Conservation (phyloP, 2,113 vertebrate genomes). For the Mola mola region DNA sequence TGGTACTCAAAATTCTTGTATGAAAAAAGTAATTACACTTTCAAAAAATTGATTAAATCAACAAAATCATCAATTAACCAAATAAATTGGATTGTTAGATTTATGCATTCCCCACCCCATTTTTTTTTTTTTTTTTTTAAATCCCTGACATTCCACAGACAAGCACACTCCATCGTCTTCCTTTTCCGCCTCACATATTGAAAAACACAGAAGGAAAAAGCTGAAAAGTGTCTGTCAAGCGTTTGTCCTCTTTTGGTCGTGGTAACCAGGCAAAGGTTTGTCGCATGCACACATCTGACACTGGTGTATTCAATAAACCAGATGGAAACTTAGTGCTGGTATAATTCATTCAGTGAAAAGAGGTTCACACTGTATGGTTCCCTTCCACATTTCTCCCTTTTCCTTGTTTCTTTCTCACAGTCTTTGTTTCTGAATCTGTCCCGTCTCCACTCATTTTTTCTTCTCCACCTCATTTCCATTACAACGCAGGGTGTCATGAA, state of each 20-base stretch:
- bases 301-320: slow-evolving; percentile 57
- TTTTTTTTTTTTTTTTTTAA: too few species aligned
- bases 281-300: slow-evolving; percentile 27
- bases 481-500: slow-evolving; percentile 61
- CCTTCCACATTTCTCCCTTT: slow-evolving; percentile 32
- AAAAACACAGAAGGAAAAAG: slow-evolving; percentile 14
- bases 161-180: slow-evolving; percentile 3
- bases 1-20: slow-evolving; percentile 22
- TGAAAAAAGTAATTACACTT: slow-evolving; percentile 24
- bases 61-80: slow-evolving; percentile 21
- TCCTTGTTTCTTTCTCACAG: slow-evolving; percentile 45
- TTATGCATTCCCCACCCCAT: not conserved
- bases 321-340: slow-evolving; percentile 20
- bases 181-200: slow-evolving; percentile 9
- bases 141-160: slow-evolving; percentile 30
- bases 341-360: slow-evolving; percentile 26
- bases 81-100: slow-evolving; percentile 37
- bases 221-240: slow-evolving; percentile 25
- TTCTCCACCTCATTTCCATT: slow-evolving; percentile 48
- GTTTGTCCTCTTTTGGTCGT: slow-evolving; percentile 33
- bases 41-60: slow-evolving; percentile 38
- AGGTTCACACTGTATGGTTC: slow-evolving; percentile 52
- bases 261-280: slow-evolving; percentile 31
- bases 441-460: slow-evolving; percentile 47
- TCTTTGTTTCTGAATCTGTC: slow-evolving; percentile 54